Base-by-base conservation (phyloP, 1,140 invertebrate species). In the Drosophila miranda region DNA sequence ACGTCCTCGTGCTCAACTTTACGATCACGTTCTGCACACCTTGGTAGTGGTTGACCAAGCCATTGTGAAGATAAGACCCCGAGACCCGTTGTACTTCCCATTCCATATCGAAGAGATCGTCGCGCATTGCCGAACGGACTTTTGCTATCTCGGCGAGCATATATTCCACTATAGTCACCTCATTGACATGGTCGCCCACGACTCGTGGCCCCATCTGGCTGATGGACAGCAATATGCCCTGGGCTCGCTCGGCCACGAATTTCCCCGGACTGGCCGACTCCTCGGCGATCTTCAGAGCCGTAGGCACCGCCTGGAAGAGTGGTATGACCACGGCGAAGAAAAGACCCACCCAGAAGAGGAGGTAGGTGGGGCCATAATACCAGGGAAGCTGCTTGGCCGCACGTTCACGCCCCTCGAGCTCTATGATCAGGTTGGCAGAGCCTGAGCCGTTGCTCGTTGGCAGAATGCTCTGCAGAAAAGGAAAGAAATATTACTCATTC, bases 1-100 rank as follows among this genome's bases (percentile, higher is more conserved):
- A 75, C 16, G 55, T 71, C 75, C 91, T 91, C 0, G 93, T 91
- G 21, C 94, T 93, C 57, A 98, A 90, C 90, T 94, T 95, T 0
- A 95, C 96, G 41, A 97, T 91, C 49, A 98, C 93, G 92, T 98
- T 98, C 75, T 95, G 94, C 48, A 95, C 92, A 72, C 93, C 93
- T 75, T 91, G 92, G 66, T 95, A 95, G 62, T 94, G 93, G 89
- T 94, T 94, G 1, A 95, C 95, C 92, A 96, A 95, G 7, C 94
- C 93, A 86, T 95, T 95, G 1, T 95, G 90, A 91, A 96, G 94
- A 49, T 94, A 97, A 11, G 94, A 93, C 4, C 96, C 96, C 68
- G 93, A 95, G 6, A 94, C 94, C 73, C 92, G 94, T 70, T 90
- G 89, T 6, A 89, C 67, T 23, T 90, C 79, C 5, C 82, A 67